These are phyloP conservation scores for Himalopsyche kuldschensis DNA, from an alignment of 2,888 invertebrate species.

Conservation along the genomic window DNA sequence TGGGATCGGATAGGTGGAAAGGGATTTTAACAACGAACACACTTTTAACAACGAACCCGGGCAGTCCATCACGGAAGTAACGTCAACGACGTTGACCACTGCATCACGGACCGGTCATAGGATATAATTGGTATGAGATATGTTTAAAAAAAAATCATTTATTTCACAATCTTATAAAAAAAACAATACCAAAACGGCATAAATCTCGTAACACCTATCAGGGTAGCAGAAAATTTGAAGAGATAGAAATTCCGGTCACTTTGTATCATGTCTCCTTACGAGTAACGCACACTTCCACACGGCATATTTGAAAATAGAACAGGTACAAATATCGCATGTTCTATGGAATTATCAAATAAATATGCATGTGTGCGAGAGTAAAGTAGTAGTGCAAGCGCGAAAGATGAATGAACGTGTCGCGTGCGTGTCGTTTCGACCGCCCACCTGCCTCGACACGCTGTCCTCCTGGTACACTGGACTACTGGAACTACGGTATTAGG, in stretches of 20 bases:
- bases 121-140: too few species aligned
- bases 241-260: not conserved
- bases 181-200: not conserved
- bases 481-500: not conserved
- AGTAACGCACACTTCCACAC: not conserved
- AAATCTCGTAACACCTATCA: not conserved
- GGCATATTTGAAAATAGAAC: not conserved
- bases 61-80: too few species aligned
- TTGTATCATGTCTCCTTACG: not conserved
- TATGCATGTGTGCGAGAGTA: not conserved
- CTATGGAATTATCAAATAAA: not conserved
- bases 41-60: too few species aligned
- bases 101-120: too few species aligned
- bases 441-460: conserved; percentile 4
- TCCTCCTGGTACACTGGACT: not conserved
- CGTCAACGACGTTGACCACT: too few species aligned
- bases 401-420: not conserved
- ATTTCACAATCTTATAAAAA: too few species aligned
- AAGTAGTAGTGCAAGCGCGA: not conserved
- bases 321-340: not conserved
- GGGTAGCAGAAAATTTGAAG: not conserved
- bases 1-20: too few species aligned
- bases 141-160: too few species aligned
- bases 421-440: conserved; percentile 7
- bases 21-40: too few species aligned